A percentile compares a stretch with the other conserved stretches of the same genome.
These are phyloP conservation scores for Auanema sp. DNA, from an alignment of 2,888 invertebrate genomes.

Conservation along the genomic window DNA sequence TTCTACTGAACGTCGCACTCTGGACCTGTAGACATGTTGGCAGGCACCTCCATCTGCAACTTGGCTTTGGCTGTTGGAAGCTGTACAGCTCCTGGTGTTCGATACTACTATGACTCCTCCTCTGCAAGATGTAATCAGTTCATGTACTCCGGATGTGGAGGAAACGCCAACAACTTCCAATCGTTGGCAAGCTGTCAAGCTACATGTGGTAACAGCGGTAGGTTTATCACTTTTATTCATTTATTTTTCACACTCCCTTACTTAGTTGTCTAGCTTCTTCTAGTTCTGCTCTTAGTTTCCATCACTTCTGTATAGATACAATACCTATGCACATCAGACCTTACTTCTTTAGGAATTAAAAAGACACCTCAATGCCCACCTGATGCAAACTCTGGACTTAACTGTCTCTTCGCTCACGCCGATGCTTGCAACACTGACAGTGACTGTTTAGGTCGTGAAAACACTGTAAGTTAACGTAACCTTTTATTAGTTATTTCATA, in stretches of 20 bases:
- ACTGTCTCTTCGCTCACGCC: conserved; percentile 59
- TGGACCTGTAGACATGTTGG: conserved; percentile 16
- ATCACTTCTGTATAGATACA: neutral
- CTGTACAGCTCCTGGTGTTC: conserved; percentile 51
- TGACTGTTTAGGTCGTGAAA: conserved; percentile 53
- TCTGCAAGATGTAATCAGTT: conserved; percentile 50
- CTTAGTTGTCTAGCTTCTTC: conserved; percentile 1
- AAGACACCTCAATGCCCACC: conserved; percentile 60
- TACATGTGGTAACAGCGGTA: conserved; percentile 52
- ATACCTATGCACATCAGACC: neutral
- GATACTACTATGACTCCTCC: conserved; percentile 59
- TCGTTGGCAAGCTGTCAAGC: conserved; percentile 57
- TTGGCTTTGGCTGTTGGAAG: conserved; percentile 55
- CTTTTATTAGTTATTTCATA: neutral
- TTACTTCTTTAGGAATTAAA: conserved; percentile 45
- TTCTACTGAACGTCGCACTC: conserved; percentile 6
- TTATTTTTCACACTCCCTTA: conserved; percentile 4
- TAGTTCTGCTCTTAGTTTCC: neutral
- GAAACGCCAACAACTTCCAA: conserved; percentile 63
- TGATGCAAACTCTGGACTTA: conserved; percentile 58
- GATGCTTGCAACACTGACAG: conserved; percentile 59
- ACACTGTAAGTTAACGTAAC: conserved; percentile 38
- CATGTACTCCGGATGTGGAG: conserved; percentile 53
- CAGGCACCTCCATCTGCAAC: conserved; percentile 57
- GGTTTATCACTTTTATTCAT: conserved; percentile 4